Evolutionary conservation across 2,888 invertebrate genomes (phyloP), one percentile per base, ranked within the genome.

Genomic region (Cataglyphis altisquamis): DNA sequence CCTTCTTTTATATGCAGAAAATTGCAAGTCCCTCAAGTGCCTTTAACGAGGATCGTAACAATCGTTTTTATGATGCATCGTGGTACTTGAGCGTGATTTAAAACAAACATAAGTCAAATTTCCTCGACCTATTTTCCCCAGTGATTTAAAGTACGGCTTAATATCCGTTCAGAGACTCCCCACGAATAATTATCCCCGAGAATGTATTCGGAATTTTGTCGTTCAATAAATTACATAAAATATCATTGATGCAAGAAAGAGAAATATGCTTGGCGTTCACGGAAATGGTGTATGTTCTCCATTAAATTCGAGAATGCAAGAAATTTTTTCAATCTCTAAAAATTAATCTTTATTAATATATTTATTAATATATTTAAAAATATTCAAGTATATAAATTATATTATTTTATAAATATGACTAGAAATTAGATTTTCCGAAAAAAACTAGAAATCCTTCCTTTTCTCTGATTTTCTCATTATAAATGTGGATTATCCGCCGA

Each of bases 31-130:
- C 8, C 15, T 60, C 21, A 18, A 29, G 29, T 29, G 36, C n/a
- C 73, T 45, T 72, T 80, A 72, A 80, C 21, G 36, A 45, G 12
- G 6, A 12, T 80, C 25, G 41, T 70, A 57, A 78, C 10, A 45
- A 48, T 72, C 18, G 57, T 36, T 60, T 21, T 62, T 62, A 55
- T 25, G 60, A 62, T 60, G 32, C 45, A 45, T 78, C 32, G 9
- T 39, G 5, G 4, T n/a, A n/a, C 52, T 55, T 12, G n/a, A 18
- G 73, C 12, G 8, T 60, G 45, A 70, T 78, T 78, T 78, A 78
- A 57, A 12, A 25, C 32, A 68, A 25, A 15, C n/a, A 52, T 36
- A 32, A 32, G 18, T 36, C 41, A 68, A 45, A 73, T 41, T 67
- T 39, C 5, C n/a, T 41, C 32, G 41, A 9, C 10, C 21, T 15